Conservation (phyloP, 2,113 vertebrate genomes). For the Muntiacus muntjak region DNA sequence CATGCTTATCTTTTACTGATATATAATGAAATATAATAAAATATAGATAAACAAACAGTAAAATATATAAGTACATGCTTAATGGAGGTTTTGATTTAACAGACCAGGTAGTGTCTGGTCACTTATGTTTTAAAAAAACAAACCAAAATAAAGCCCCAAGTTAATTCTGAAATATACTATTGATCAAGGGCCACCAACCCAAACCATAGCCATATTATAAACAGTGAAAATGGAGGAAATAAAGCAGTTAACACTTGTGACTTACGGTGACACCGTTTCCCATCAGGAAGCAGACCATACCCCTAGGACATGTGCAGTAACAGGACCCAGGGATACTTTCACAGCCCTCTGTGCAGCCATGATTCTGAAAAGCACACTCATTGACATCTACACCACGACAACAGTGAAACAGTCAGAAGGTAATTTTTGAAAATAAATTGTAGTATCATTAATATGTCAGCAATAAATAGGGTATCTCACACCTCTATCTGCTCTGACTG, state of each 20-base stretch:
- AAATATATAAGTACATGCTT: neutral
- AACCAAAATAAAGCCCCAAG: neutral
- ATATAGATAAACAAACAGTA: neutral
- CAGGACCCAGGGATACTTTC: slow-evolving; percentile 94
- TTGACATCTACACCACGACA: slow-evolving; percentile 86
- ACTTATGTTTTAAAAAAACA: neutral
- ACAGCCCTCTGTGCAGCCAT: slow-evolving; percentile 95
- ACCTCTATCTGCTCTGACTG: neutral
- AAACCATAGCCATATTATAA: neutral
- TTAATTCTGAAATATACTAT: neutral
- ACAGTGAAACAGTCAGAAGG: neutral
- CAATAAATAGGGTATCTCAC: neutral
- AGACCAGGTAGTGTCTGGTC: neutral
- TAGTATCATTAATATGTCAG: neutral
- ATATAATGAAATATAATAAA: neutral
- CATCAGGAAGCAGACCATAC: slow-evolving; percentile 89
- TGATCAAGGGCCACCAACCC: neutral
- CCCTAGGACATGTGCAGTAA: slow-evolving; percentile 93
- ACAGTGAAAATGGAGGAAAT: neutral
- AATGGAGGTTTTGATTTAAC: neutral
- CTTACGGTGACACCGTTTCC: slow-evolving; percentile 90
- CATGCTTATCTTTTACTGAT: neutral
- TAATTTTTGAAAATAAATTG: neutral
- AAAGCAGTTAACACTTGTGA: neutral
- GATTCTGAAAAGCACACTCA: slow-evolving; percentile 93